Evolutionary conservation across 1,140 invertebrate species (phyloP).

Genomic region (Lepidotrigona ventralis): DNA sequence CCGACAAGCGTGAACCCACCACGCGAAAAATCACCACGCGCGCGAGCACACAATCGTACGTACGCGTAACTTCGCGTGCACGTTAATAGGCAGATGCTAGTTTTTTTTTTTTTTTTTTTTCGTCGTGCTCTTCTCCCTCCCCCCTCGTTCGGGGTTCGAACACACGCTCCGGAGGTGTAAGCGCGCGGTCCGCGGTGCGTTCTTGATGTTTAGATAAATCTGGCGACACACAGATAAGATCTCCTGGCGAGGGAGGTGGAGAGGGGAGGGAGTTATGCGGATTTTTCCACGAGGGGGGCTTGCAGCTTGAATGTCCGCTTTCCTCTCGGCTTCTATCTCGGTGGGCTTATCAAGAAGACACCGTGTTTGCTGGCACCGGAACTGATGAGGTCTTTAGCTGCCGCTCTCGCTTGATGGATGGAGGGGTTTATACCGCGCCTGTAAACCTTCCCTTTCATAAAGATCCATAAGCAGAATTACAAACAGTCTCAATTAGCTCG

Average conservation of each 20-base stretch:
- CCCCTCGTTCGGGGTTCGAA: neutral
- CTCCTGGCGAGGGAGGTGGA: slow-evolving; percentile 1
- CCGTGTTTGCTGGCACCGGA: slow-evolving; percentile 64
- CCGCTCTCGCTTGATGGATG: slow-evolving; percentile 69
- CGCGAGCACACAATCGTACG: neutral
- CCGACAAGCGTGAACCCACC: slow-evolving; percentile 35
- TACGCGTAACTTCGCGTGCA: slow-evolving; percentile 1
- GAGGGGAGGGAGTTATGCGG: slow-evolving; percentile 52
- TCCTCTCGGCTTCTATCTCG: slow-evolving; percentile 39
- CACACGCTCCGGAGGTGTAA: slow-evolving; percentile 29
- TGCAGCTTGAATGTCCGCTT: slow-evolving; percentile 36
- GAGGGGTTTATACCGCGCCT: slow-evolving; percentile 65
- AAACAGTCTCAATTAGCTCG: slow-evolving; percentile 70
- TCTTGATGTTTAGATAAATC: slow-evolving; percentile 66
- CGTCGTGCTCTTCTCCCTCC: no score
- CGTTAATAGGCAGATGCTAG: slow-evolving; percentile 52
- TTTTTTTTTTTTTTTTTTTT: slow-evolving; percentile 7
- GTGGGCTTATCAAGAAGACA: slow-evolving; percentile 61
- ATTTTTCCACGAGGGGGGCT: slow-evolving; percentile 49
- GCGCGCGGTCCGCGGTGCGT: slow-evolving; percentile 34
- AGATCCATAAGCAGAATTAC: slow-evolving; percentile 70
- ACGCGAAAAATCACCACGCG: slow-evolving; percentile 37
- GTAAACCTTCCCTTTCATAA: slow-evolving; percentile 70
- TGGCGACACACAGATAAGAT: slow-evolving; percentile 62
- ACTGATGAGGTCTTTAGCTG: slow-evolving; percentile 71